These are phyloP conservation scores for Aphelenchoides besseyi DNA, from an alignment of 1,140 invertebrate genomes.

Conservation along the genomic window DNA sequence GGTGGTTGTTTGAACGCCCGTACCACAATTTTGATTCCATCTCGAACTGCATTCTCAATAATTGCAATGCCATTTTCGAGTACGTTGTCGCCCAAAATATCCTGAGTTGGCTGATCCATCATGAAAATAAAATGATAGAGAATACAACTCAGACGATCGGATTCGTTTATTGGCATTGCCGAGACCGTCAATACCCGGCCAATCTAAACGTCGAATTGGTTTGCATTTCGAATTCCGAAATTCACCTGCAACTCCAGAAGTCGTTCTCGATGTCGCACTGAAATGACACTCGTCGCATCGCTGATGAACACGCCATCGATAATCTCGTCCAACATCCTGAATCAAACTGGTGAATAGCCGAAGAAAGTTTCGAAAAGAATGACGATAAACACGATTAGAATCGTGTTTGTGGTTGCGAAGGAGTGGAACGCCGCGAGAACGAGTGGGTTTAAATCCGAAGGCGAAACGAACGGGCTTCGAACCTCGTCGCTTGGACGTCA, in stretches of 20 bases:
- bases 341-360: slow-evolving; percentile 4
- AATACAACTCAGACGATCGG: slow-evolving; percentile 27
- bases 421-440: too few relatives aligned
- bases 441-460: too few relatives aligned
- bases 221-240: not conserved
- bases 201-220: slow-evolving; percentile 41
- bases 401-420: too few relatives aligned
- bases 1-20: slow-evolving; percentile 19
- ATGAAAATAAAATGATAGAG: slow-evolving; percentile 49
- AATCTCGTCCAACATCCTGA: slow-evolving; percentile 45
- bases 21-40: slow-evolving; percentile 51
- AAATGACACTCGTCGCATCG: slow-evolving; percentile 46
- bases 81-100: slow-evolving; percentile 43
- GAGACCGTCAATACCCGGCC: slow-evolving; percentile 47
- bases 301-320: slow-evolving; percentile 43
- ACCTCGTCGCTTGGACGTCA: too few relatives aligned
- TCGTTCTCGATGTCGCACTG: slow-evolving; percentile 11
- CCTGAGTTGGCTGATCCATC: slow-evolving; percentile 45
- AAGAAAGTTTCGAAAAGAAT: too few relatives aligned
- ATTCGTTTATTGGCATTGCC: slow-evolving; percentile 28
- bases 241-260: slow-evolving; percentile 41
- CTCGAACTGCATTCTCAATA: slow-evolving; percentile 41
- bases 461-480: too few relatives aligned
- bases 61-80: slow-evolving; percentile 46
- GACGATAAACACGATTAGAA: too few relatives aligned